Percentiles rank a stretch among this genome's conserved stretches.
Conservation (phyloP, 2,113 vertebrate genomes). For the Zosterops hypoxanthus region DNA sequence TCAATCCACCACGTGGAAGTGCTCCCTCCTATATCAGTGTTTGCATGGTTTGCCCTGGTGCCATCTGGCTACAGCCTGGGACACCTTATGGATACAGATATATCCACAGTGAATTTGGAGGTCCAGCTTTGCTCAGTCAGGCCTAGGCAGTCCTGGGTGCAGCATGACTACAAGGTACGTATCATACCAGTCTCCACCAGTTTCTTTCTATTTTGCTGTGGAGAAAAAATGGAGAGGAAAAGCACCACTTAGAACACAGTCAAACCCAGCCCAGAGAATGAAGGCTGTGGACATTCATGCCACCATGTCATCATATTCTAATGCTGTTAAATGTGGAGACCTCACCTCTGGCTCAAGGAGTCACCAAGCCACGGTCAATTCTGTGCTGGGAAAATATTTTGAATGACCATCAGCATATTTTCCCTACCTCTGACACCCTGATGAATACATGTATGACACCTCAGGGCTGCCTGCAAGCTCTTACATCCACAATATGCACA, state of each 20-base stretch:
- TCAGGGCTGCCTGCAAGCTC: background rate
- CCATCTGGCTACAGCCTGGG: background rate
- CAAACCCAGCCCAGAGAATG: background rate
- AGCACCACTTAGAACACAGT: background rate
- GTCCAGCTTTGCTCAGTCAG: background rate
- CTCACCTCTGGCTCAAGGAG: background rate
- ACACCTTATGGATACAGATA: rapidly evolving
- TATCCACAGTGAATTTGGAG: background rate
- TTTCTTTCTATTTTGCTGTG: background rate
- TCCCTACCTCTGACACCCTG: background rate
- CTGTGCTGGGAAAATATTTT: background rate
- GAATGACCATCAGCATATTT: background rate
- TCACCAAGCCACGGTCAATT: background rate
- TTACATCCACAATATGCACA: background rate
- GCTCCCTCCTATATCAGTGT: background rate
- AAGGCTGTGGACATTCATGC: background rate
- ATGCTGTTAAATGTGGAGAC: background rate
- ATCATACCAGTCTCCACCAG: background rate
- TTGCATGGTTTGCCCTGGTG: background rate
- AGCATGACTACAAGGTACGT: background rate
- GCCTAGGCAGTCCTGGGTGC: background rate
- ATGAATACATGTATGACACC: background rate
- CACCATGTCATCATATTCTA: background rate
- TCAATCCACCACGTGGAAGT: background rate
- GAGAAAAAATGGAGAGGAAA: background rate